Percentiles rank a stretch among this genome's conserved stretches.
phyloP scores from a whole-genome alignment of 2,113 vertebrate species.

The Pogona vitticeps region DNA sequence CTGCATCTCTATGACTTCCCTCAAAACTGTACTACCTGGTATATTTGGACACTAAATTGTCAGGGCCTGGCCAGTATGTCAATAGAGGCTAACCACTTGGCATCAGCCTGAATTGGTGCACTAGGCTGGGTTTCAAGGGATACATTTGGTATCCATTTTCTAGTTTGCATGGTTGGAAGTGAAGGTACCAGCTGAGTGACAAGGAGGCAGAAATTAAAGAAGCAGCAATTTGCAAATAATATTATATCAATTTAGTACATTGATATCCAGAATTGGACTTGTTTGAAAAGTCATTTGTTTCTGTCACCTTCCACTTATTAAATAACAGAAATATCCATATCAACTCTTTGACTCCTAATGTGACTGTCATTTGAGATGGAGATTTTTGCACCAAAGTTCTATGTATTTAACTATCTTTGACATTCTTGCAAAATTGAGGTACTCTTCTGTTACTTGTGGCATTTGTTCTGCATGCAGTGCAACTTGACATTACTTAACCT shows the following conservation, averaged over 20 bases:
- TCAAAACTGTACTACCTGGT: background rate
- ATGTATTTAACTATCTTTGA: background rate
- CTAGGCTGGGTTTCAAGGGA: background rate
- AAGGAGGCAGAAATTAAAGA: background rate
- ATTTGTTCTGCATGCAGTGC: background rate
- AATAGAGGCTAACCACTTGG: no score
- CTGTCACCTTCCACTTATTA: background rate
- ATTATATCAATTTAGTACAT: background rate
- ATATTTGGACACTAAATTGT: background rate
- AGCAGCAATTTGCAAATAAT: background rate
- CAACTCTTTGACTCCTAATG: background rate
- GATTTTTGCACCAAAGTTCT: no score
- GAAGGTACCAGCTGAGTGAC: background rate
- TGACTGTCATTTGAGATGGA: background rate
- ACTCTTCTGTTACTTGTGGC: background rate
- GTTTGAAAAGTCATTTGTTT: conserved; percentile 9
- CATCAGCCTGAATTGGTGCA: no score
- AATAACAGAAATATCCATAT: background rate
- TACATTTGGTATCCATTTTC: background rate
- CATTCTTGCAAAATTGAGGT: background rate
- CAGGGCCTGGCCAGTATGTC: background rate
- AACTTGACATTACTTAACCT: no score
- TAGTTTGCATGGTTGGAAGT: background rate
- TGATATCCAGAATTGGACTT: background rate
- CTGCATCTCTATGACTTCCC: background rate